phyloP scores from a whole-genome alignment of 2,888 invertebrate genomes.

The Portevinia maculata region DNA sequence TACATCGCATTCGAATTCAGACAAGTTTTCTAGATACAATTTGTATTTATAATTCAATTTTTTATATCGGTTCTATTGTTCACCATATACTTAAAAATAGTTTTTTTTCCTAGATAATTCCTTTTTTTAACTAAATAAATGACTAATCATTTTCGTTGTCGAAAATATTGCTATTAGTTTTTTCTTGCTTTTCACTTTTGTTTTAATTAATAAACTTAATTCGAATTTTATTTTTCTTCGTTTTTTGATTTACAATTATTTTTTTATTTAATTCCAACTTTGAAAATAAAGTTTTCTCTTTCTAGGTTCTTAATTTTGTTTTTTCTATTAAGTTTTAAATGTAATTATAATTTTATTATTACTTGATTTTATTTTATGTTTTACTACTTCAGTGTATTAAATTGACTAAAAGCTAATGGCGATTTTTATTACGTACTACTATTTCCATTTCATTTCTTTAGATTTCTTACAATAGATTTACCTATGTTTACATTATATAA shows the following conservation, averaged over 20 bases:
- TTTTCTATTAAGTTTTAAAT: conserved; percentile 46
- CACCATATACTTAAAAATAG: conserved; percentile 33
- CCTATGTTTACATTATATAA: conserved; percentile 55
- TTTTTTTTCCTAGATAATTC: conserved; percentile 27
- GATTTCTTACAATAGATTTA: conserved; percentile 59
- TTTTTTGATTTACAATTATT: conserved; percentile 63
- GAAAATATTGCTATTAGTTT: conserved; percentile 73
- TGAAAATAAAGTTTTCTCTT: conserved; percentile 72
- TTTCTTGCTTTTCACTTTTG: conserved; percentile 31
- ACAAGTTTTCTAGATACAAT: conserved; percentile 59
- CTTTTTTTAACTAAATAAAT: conserved; percentile 43
- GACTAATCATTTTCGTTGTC: conserved; percentile 71
- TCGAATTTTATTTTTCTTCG: conserved; percentile 15
- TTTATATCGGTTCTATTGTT: conserved; percentile 18
- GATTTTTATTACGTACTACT: conserved; percentile 64
- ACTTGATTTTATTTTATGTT: conserved; percentile 41
- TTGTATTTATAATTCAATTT: conserved; percentile 17
- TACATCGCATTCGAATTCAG: conserved; percentile 68
- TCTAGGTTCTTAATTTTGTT: conserved; percentile 34
- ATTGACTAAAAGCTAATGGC: conserved; percentile 74
- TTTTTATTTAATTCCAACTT: conserved; percentile 63
- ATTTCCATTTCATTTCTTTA: conserved; percentile 18
- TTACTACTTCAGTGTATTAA: conserved; percentile 68
- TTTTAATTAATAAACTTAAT: conserved; percentile 37
- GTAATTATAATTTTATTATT: conserved; percentile 45